A percentile compares a stretch with the other conserved stretches of the same genome.
phyloP scores from a whole-genome alignment of 2,113 vertebrate genomes.

The Diadophis punctatus region DNA sequence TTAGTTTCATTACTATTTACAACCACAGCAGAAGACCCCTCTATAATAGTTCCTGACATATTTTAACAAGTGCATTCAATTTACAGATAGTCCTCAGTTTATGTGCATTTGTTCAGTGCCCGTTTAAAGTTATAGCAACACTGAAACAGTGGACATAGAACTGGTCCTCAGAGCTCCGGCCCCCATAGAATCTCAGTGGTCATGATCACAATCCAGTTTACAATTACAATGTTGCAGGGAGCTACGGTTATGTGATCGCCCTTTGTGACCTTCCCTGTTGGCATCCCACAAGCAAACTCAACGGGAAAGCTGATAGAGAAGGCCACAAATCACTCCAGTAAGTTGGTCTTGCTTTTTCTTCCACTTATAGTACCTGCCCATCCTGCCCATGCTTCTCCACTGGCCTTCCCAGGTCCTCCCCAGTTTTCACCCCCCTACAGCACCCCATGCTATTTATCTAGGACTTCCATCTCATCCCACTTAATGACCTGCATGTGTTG shows the following conservation, averaged over 20 bases:
- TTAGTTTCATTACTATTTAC: background rate
- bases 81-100: background rate
- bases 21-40: background rate
- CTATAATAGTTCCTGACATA: background rate
- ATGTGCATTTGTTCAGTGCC: background rate
- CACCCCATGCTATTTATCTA: background rate
- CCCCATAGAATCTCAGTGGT: background rate
- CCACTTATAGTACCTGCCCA: background rate
- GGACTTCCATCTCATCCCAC: background rate
- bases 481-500: background rate
- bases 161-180: background rate
- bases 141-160: background rate
- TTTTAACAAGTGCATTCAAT: background rate
- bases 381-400: background rate
- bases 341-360: background rate
- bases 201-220: background rate
- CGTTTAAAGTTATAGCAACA: background rate
- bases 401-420: background rate
- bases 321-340: background rate
- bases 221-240: background rate
- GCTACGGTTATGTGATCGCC: background rate
- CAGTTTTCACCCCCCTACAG: background rate
- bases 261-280: background rate
- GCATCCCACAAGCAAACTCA: background rate
- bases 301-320: background rate